A percentile compares a stretch with the other conserved stretches of the same genome.
Evolutionary conservation across 2,797 vertebrate genomes (phyloP).

Genomic region (Orientallactaga sibirica): DNA sequence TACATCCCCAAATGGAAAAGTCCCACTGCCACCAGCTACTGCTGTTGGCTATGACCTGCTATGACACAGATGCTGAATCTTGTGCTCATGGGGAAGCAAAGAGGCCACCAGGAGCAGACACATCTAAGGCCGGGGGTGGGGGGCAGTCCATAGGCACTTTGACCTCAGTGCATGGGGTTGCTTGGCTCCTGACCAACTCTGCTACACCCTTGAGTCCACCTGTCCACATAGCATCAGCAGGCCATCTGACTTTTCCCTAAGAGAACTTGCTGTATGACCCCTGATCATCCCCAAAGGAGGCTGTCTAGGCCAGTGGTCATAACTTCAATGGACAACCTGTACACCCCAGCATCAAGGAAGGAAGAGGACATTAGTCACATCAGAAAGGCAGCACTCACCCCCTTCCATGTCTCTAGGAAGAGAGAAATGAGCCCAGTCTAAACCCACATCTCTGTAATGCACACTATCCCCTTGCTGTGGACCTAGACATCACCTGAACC

Average conservation of each 20-base stretch:
- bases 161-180: neutral
- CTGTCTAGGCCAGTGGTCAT: fast-evolving
- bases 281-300: neutral
- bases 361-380: neutral
- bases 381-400: neutral
- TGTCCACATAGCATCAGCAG: neutral
- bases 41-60: neutral
- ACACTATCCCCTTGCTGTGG: neutral
- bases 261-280: neutral
- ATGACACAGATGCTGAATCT: fast-evolving
- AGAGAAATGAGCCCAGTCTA: fast-evolving
- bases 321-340: too few relatives aligned
- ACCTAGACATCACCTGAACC: neutral
- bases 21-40: neutral
- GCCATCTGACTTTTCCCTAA: neutral
- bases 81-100: neutral
- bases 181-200: neutral
- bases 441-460: too few relatives aligned
- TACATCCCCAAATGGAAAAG: neutral
- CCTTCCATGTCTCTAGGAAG: neutral
- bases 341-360: neutral
- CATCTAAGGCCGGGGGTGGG: neutral
- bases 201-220: neutral
- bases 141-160: neutral
- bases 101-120: neutral